These are phyloP conservation scores for Archilochus colubris DNA, from an alignment of 2,113 vertebrate species.

Conservation along the genomic window DNA sequence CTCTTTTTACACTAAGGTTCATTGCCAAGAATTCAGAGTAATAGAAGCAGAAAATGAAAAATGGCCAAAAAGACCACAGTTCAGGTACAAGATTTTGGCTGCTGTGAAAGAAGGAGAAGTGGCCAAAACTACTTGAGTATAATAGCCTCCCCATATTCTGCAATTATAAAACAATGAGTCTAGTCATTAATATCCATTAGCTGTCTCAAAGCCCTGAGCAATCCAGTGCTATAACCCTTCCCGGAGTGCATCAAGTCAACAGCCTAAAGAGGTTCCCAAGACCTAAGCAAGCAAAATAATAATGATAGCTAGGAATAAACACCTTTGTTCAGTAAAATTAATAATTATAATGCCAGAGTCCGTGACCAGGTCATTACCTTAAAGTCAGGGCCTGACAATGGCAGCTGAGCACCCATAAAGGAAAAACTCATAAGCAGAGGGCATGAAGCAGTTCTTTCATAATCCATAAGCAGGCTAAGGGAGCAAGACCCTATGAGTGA, in stretches of 20 bases:
- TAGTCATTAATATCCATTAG: slow-evolving; percentile 50
- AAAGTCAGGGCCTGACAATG: not conserved
- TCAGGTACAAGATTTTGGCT: slow-evolving; percentile 27
- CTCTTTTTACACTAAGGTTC: slow-evolving; percentile 15
- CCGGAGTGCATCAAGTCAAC: not conserved
- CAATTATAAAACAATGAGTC: slow-evolving; percentile 53
- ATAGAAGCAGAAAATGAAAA: slow-evolving; percentile 12
- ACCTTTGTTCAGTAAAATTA: slow-evolving; percentile 56
- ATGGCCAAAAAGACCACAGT: not conserved
- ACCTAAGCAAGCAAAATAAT: slow-evolving; percentile 29
- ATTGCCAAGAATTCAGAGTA: slow-evolving; percentile 42
- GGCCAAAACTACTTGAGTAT: slow-evolving; percentile 22
- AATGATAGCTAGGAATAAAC: slow-evolving; percentile 29
- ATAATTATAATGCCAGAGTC: not conserved
- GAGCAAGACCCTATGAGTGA: not conserved
- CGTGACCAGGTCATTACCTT: slow-evolving; percentile 53
- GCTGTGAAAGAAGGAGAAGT: slow-evolving; percentile 1
- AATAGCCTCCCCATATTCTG: slow-evolving; percentile 35
- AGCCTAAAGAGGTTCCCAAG: slow-evolving; percentile 54
- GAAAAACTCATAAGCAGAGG: not conserved
- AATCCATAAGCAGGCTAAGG: rapidly evolving
- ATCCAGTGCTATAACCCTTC: not conserved
- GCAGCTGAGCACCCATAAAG: not conserved
- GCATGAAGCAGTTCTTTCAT: not conserved
- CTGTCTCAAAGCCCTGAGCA: slow-evolving; percentile 11